phyloP scores from a whole-genome alignment of 2,797 vertebrate genomes.

The Rhincodon typus region DNA sequence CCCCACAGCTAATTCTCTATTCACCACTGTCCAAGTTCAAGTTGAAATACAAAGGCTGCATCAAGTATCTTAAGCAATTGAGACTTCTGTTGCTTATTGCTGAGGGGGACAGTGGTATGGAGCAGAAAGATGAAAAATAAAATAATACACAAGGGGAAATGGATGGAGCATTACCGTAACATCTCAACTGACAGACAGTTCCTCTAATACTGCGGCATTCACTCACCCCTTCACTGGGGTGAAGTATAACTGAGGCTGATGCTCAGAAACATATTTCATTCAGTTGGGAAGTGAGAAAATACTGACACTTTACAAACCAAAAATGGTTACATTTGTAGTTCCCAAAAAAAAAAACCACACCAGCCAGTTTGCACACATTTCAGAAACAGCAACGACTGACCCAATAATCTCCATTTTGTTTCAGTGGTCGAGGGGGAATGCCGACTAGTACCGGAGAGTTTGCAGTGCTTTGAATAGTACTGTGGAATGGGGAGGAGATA shows the following conservation, averaged over 20 bases:
- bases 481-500: not conserved
- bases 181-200: not conserved
- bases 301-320: not conserved
- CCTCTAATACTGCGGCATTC: not conserved
- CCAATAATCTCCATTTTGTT: not conserved
- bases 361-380: not conserved
- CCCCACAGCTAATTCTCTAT: too few species aligned
- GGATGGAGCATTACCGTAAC: not conserved
- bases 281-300: not conserved
- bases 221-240: not conserved
- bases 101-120: too few species aligned
- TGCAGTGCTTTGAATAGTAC: not conserved
- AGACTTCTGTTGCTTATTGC: not conserved
- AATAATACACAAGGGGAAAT: not conserved
- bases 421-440: not conserved
- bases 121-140: too few species aligned
- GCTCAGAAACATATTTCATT: too few species aligned
- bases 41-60: not conserved
- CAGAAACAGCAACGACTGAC: not conserved
- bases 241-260: not conserved
- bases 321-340: too few species aligned
- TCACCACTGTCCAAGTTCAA: not conserved
- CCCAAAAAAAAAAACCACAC: too few species aligned
- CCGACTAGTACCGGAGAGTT: not conserved
- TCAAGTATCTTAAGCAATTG: not conserved